Evolutionary conservation across 2,888 invertebrate species (phyloP).

Genomic region (Eilema caniola): DNA sequence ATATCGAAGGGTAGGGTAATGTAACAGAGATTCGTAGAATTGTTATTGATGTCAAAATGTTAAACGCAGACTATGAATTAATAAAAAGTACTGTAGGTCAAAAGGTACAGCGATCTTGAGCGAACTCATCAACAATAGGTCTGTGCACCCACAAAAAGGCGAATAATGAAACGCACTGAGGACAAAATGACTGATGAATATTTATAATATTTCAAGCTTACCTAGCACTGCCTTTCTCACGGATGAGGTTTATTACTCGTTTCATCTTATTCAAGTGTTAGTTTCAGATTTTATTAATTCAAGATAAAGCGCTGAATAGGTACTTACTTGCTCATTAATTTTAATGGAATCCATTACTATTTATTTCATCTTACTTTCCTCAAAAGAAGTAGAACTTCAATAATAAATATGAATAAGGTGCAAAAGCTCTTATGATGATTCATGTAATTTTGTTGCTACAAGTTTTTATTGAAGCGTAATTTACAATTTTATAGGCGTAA

Average conservation of each 20-base stretch:
- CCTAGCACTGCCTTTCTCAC: conserved; percentile 49
- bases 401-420: conserved; percentile 35
- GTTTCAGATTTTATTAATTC: conserved; percentile 53
- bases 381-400: conserved; percentile 23
- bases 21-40: conserved; percentile 4
- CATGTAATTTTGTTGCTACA: conserved; percentile 23
- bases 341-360: conserved; percentile 28
- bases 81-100: conserved; percentile 41
- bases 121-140: conserved; percentile 47
- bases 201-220: conserved; percentile 58
- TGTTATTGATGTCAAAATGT: conserved; percentile 12
- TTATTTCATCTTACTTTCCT: conserved; percentile 25
- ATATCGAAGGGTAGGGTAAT: neutral
- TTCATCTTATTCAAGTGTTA: conserved; percentile 55
- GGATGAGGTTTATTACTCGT: conserved; percentile 53
- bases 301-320: conserved; percentile 35
- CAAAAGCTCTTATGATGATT: conserved; percentile 32
- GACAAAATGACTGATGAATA: conserved; percentile 57
- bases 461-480: conserved; percentile 22
- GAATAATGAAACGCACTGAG: conserved; percentile 50
- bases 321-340: conserved; percentile 25
- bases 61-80: conserved; percentile 27
- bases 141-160: conserved; percentile 49
- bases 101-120: conserved; percentile 37
- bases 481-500: conserved; percentile 15